A percentile compares a stretch with the other conserved stretches of the same genome.
phyloP scores from a whole-genome alignment of 2,888 invertebrate species.

The Eupithecia centaureata region DNA sequence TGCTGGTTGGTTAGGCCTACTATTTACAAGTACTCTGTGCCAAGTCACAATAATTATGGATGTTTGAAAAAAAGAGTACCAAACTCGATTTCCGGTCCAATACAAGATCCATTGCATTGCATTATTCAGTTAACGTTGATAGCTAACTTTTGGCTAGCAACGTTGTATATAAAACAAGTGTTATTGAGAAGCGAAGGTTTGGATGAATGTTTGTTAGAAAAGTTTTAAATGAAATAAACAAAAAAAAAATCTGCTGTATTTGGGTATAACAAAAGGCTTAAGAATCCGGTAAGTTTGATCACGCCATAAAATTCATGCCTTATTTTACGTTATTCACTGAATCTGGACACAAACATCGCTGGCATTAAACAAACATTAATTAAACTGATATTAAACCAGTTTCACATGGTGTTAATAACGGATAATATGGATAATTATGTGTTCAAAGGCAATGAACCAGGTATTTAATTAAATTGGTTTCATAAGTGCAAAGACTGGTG shows the following conservation, averaged over 20 bases:
- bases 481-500: neutral
- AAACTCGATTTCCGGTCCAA: neutral
- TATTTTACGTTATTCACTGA: too few species aligned
- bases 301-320: too few species aligned
- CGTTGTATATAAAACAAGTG: neutral
- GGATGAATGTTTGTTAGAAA: too few species aligned
- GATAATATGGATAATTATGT: neutral
- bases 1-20: too few species aligned
- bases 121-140: neutral
- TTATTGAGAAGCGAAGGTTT: neutral
- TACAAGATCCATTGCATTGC: neutral
- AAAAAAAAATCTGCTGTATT: too few species aligned
- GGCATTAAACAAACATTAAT: neutral
- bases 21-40: neutral
- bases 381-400: neutral
- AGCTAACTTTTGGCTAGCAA: conserved; percentile 1
- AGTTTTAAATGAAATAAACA: too few species aligned
- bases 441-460: neutral
- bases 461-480: conserved; percentile 7
- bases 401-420: neutral
- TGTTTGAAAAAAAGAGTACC: neutral
- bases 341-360: neutral
- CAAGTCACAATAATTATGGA: neutral
- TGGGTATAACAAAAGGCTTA: too few species aligned
- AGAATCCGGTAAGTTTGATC: too few species aligned